These are phyloP conservation scores for Diacarnus erythraeanus DNA, from an alignment of 37 sponge, comb jelly and placozoan genomes.

Conservation along the genomic window DNA sequence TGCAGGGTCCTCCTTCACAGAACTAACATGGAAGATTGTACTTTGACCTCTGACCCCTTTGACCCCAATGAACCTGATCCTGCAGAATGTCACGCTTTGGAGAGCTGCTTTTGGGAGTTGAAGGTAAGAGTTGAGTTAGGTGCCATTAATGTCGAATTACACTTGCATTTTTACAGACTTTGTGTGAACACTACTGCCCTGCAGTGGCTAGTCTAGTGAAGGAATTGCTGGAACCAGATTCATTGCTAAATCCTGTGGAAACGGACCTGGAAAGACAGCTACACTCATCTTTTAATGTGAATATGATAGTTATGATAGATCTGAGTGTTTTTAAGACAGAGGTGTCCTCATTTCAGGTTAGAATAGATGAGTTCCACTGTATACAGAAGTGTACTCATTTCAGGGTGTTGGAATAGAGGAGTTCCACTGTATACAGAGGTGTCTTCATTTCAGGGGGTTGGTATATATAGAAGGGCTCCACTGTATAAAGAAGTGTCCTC, in stretches of 20 bases:
- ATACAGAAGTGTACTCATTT: too few relatives aligned
- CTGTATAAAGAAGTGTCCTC: too few relatives aligned
- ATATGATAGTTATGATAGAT: background rate
- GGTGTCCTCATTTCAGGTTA: too few relatives aligned
- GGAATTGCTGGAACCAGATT: constrained; percentile 51
- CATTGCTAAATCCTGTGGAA: constrained; percentile 34
- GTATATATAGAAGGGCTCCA: too few relatives aligned
- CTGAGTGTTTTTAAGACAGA: too few relatives aligned
- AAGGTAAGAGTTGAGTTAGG: constrained; percentile 23
- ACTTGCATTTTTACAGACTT: constrained; percentile 47
- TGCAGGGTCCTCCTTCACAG: constrained; percentile 86
- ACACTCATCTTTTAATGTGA: too few relatives aligned
- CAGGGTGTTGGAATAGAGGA: too few relatives aligned
- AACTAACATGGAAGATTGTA: constrained; percentile 10
- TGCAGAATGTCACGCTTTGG: constrained; percentile 73
- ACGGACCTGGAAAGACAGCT: constrained; percentile 52
- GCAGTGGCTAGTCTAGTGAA: constrained; percentile 52
- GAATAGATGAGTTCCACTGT: too few relatives aligned
- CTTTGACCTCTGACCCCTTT: constrained; percentile 66
- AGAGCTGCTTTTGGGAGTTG: constrained; percentile 97
- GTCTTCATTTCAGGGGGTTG: too few relatives aligned
- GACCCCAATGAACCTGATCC: constrained; percentile 71
- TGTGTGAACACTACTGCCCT: constrained; percentile 83
- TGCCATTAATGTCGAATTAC: background rate
- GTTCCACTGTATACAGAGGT: too few relatives aligned